phyloP scores from a whole-genome alignment of 2,113 vertebrate genomes.

The Eptesicus fuscus region DNA sequence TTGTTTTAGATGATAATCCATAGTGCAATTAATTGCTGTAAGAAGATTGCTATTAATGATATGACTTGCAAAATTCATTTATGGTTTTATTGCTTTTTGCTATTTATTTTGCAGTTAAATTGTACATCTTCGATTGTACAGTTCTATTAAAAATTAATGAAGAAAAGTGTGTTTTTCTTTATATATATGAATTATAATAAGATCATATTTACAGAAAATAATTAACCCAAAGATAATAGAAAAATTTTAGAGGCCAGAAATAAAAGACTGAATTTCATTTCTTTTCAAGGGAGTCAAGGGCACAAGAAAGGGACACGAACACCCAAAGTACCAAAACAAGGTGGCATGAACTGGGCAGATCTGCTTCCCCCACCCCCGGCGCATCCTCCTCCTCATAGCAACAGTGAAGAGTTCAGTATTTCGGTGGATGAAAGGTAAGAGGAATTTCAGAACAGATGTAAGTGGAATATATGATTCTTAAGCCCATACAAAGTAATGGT shows the following conservation, averaged over 20 bases:
- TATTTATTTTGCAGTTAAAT: slow-evolving; percentile 81
- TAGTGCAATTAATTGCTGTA: slow-evolving; percentile 90
- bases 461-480: fast-evolving
- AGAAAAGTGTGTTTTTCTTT: neutral
- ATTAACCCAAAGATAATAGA: neutral
- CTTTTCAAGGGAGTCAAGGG: slow-evolving; percentile 93
- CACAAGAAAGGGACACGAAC: slow-evolving; percentile 95
- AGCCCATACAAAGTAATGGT: neutral
- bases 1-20: slow-evolving; percentile 91
- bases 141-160: slow-evolving; percentile 56
- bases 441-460: neutral
- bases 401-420: slow-evolving; percentile 90
- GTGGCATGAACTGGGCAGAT: slow-evolving; percentile 97
- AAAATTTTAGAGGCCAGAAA: neutral
- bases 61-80: slow-evolving; percentile 81
- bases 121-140: slow-evolving; percentile 22
- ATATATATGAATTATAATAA: neutral
- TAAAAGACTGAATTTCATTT: slow-evolving; percentile 41
- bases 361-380: slow-evolving; percentile 95
- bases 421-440: slow-evolving; percentile 92
- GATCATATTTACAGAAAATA: neutral
- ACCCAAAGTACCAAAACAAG: slow-evolving; percentile 94
- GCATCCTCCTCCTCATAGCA: slow-evolving; percentile 92
- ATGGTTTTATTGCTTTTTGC: slow-evolving; percentile 75
- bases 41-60: slow-evolving; percentile 79